phyloP scores from a whole-genome alignment of 2,113 vertebrate species.

The Gallinago media region DNA sequence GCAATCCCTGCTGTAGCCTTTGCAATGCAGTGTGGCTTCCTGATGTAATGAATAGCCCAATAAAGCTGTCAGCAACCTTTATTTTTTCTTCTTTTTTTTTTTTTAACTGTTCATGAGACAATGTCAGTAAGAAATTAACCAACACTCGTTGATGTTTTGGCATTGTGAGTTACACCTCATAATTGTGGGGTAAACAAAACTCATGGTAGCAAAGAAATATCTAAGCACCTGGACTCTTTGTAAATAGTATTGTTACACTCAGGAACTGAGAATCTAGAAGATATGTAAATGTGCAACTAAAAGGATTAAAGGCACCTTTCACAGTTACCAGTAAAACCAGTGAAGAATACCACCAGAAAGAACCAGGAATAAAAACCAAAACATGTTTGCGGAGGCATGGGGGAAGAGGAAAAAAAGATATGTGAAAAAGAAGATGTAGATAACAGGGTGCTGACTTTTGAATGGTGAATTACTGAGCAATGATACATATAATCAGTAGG shows the following conservation, averaged over 20 bases:
- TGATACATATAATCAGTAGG: background rate
- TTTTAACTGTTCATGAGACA: background rate
- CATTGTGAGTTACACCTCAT: background rate
- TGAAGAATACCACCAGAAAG: no score
- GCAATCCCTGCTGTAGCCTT: background rate
- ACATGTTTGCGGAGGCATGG: rapidly evolving
- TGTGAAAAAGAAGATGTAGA: background rate
- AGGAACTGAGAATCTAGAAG: no score
- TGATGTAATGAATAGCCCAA: background rate
- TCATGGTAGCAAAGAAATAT: background rate
- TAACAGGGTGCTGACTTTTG: background rate
- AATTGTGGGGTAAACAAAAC: background rate
- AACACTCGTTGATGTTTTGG: background rate
- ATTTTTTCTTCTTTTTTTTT: background rate
- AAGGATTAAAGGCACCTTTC: no score
- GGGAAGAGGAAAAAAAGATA: background rate
- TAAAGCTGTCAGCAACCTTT: background rate
- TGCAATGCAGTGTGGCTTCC: background rate
- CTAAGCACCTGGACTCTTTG: background rate
- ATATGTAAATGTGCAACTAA: no score
- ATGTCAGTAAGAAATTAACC: background rate
- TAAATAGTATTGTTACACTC: no score
- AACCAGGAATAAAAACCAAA: background rate
- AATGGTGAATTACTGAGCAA: background rate
- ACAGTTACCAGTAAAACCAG: no score